Conservation (phyloP, 2,888 invertebrate genomes). For the Chaetogeoica ovagalla region DNA sequence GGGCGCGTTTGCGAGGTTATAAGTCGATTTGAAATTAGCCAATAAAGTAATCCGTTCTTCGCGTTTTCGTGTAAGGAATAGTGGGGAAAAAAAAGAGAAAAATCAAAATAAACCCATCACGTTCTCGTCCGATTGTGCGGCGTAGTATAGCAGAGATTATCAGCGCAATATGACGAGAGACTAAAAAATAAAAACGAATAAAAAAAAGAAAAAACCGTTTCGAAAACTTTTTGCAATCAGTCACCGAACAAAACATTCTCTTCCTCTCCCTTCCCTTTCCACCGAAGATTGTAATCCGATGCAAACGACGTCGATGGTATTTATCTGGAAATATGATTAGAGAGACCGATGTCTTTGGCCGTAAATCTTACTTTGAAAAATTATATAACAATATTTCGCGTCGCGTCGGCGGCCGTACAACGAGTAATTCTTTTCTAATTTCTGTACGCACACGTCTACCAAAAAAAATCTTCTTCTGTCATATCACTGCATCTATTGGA, state of each 20-base stretch:
- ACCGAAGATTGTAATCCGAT: slow-evolving; percentile 25
- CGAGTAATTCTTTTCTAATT: neutral
- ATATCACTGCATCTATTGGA: no score
- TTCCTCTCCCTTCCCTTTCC: no score
- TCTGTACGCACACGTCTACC: neutral
- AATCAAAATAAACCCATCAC: slow-evolving; percentile 3
- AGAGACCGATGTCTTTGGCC: neutral
- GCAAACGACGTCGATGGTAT: slow-evolving; percentile 13
- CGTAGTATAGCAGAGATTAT: slow-evolving; percentile 20
- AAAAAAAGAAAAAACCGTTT: neutral
- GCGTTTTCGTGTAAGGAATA: neutral
- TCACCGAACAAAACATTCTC: slow-evolving; percentile 15
- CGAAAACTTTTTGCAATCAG: slow-evolving; percentile 40
- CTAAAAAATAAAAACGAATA: neutral
- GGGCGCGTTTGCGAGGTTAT: neutral
- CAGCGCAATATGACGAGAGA: neutral
- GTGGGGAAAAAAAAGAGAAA: neutral
- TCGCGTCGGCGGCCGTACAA: neutral
- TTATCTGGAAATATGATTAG: slow-evolving; percentile 18
- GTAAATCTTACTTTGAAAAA: slow-evolving; percentile 24
- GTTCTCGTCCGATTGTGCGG: neutral
- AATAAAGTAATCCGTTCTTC: slow-evolving; percentile 4
- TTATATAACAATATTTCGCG: slow-evolving; percentile 8
- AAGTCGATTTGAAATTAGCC: slow-evolving; percentile 24
- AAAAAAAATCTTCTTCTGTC: no score